Evolutionary conservation across 2,888 invertebrate genomes (phyloP), one percentile per base, ranked within the genome.

Genomic region (Agrochola litura): DNA sequence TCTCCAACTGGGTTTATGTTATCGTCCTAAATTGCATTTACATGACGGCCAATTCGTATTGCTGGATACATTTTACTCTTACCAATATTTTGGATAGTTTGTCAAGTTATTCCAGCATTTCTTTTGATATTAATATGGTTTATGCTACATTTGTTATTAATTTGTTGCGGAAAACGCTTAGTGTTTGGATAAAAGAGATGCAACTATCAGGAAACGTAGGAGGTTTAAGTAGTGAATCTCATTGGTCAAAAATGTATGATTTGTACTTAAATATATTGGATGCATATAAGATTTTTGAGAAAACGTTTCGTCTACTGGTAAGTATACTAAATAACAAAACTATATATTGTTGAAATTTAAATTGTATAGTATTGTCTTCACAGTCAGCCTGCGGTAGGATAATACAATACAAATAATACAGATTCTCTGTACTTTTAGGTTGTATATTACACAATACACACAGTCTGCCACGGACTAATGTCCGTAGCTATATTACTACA

Each of bases 241-340:
- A 81, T 64, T 81, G 67, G 63, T 37, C n/a, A 10, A 25, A 43
- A 19, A 75, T 67, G 22, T 68, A 67, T 52, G 67, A 81, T 43
- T 37, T 67, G 25, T 81, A 43, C n/a, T 16, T 82, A 10, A 68
- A 64, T 68, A 79, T 81, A 22, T 37, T 79, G 25, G 67, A 79
- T 2, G 63, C 63, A 5, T 79, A 68, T 43, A 52, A 22, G 9
- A 64, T 79, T 49, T 74, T 79, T 46, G 67, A 81, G 22, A 61
- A 81, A 75, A 49, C 82, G 0, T 79, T 82, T 68, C 67, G 82
- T 2, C 3, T 75, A 16, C 25, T 82, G 49, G 79, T 79, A 14
- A 82, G 76, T 72, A 37, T 64, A 64, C 54, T 52, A 14, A 10
- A 37, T 9, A 52, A 14, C 16, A n/a, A 25, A n/a, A n/a, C 12